Evolutionary conservation across 2,113 vertebrate species (phyloP), one percentile per base, ranked within the genome.

Genomic region (Ploceus nigricollis): DNA sequence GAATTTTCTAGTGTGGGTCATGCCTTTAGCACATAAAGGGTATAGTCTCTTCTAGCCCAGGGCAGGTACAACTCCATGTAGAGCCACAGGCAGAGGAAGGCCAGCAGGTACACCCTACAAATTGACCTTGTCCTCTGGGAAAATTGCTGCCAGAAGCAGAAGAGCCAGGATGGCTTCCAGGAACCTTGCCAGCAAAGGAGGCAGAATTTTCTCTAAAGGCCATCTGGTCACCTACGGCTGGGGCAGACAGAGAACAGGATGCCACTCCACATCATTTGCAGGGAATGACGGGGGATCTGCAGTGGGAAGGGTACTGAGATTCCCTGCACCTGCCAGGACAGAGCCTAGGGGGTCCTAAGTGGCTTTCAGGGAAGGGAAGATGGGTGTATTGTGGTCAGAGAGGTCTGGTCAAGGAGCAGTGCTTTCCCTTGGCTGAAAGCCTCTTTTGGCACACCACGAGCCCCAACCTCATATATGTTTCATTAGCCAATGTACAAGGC

Each of bases 31-130:
- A 51, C 27, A 50, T 37, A 21, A n/a, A 30, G n/a, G 25, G 9
- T 17, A 35, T 1, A 24, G 18, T 37, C 10, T 39, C 35, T 50
- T 23, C n/a, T 33, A 72, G 37, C 23, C 12, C 33, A n/a, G 37
- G 58, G 18, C 11, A 19, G 7, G 21, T 51, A 35, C 24, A 44
- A 8, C 11, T 54, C 56, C 2, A 0, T 1, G 0, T 10, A 37
- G 33, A 89, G 33, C 42, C 50, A 33, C 13, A 20, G 31, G 50
- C n/a, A 73, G 58, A 73, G 28, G 17, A 85, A 27, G 28, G 22
- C 28, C 3, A 1, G n/a, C 37, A 61, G 31, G 60, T 61, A 45
- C 15, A 4, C 3, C 8, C 58, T 27, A 23, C 18, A 35, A 58
- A 19, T 28, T 44, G n/a, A 76, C 77, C 22, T 91, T 71, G 15